A percentile compares a stretch with the other conserved stretches of the same genome.
phyloP scores from a whole-genome alignment of 2,888 invertebrate genomes.

The Macrophya alboannulata region DNA sequence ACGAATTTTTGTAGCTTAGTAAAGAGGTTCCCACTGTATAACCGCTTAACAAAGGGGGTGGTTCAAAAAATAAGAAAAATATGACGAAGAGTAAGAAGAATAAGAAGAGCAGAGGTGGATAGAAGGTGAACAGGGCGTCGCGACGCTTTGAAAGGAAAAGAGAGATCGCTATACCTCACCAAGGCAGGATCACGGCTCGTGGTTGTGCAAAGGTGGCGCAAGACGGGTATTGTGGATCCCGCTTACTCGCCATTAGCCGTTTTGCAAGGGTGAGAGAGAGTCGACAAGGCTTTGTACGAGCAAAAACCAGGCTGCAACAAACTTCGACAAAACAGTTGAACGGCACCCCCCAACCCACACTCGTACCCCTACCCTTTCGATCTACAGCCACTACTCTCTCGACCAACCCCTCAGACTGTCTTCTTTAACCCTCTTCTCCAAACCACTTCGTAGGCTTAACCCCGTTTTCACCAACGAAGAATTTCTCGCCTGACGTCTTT shows the following conservation, averaged over 20 bases:
- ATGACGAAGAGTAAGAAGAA: not conserved
- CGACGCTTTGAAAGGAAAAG: constrained; percentile 39
- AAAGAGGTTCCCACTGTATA: not conserved
- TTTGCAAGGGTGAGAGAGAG: not conserved
- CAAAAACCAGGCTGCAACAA: constrained; percentile 40
- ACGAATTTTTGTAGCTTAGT: not conserved
- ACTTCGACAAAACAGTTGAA: constrained; percentile 52
- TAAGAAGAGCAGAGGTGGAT: not conserved
- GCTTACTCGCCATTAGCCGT: constrained; percentile 49
- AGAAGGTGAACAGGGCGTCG: not conserved
- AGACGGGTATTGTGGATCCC: constrained; percentile 38
- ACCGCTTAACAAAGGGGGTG: constrained; percentile 19
- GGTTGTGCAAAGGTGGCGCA: constrained; percentile 40
- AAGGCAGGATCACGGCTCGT: not conserved
- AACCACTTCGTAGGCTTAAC: constrained; percentile 24
- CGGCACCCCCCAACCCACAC: not conserved
- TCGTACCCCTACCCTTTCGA: not conserved
- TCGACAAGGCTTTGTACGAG: constrained; percentile 32
- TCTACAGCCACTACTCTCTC: not conserved
- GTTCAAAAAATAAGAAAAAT: not conserved
- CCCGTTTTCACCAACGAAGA: constrained; percentile 29
- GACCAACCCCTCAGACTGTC: not conserved
- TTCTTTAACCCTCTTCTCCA: constrained; percentile 11
- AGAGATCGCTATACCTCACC: not conserved
- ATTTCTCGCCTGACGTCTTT: constrained; percentile 20